Evolutionary conservation across 92 coral and sea anemone species (phyloP).

Genomic region (Diadumene lineata): DNA sequence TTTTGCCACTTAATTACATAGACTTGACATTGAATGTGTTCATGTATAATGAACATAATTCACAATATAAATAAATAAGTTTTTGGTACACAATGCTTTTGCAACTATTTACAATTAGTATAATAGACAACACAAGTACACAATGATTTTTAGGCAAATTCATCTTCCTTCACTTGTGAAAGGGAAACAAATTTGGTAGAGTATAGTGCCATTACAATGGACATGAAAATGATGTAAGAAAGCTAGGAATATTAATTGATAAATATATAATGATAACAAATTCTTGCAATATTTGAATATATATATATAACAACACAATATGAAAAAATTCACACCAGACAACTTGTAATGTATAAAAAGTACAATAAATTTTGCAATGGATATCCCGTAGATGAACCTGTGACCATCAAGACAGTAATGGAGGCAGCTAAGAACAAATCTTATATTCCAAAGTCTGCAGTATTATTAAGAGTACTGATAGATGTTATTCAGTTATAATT

Average conservation of each 20-base stretch:
- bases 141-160: too few species aligned
- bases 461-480: too few species aligned
- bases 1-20: too few species aligned
- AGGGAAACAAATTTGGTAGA: background rate
- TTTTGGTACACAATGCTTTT: background rate
- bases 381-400: conserved; percentile 57
- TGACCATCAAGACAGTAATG: conserved; percentile 34
- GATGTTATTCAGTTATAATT: too few species aligned
- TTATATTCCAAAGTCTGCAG: too few species aligned
- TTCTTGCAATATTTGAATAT: background rate
- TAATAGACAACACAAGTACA: too few species aligned
- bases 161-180: background rate
- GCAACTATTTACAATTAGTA: background rate
- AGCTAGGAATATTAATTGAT: background rate
- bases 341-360: conserved; percentile 5
- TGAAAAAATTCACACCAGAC: background rate
- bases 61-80: conserved; percentile 1
- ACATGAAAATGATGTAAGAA: background rate
- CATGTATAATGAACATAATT: too few species aligned
- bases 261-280: background rate
- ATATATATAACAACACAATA: background rate
- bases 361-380: background rate
- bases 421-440: conserved; percentile 23
- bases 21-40: too few species aligned
- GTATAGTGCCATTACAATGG: background rate